A percentile compares a stretch with the other conserved stretches of the same genome.
phyloP scores from a whole-genome alignment of 2,113 vertebrate genomes.

The Rhegmatorhina hoffmannsi region DNA sequence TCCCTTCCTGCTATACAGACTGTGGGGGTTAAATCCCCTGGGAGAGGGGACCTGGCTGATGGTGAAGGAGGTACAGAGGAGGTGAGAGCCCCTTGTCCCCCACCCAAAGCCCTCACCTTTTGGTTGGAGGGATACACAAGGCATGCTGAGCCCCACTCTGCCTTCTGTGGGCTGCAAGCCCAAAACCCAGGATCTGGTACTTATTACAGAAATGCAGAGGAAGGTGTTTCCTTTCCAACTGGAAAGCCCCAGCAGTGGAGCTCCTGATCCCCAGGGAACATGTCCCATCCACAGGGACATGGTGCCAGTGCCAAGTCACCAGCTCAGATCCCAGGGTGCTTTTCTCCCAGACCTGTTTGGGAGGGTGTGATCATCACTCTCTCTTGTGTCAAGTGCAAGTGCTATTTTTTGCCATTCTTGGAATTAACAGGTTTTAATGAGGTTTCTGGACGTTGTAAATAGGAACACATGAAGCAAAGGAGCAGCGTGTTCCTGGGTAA shows the following conservation, averaged over 20 bases:
- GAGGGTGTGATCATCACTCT: neutral
- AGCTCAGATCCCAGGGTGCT: accelerated
- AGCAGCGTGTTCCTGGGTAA: neutral
- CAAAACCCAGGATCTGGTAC: neutral
- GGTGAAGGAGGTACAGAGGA: neutral
- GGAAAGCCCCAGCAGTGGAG: neutral
- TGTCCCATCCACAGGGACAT: neutral
- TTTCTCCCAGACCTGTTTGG: accelerated
- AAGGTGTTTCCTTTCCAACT: neutral
- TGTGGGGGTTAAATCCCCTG: neutral
- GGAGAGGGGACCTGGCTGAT: neutral
- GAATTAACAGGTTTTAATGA: neutral
- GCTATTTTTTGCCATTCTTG: neutral
- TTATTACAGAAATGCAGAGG: accelerated
- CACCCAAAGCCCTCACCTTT: accelerated
- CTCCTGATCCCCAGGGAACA: neutral
- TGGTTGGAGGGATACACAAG: accelerated
- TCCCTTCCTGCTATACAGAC: neutral
- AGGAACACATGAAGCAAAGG: neutral
- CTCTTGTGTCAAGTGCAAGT: accelerated
- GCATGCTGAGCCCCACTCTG: accelerated
- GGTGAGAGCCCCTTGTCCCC: neutral
- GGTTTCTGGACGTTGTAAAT: neutral
- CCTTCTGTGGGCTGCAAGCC: accelerated
- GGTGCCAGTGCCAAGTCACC: neutral